Evolutionary conservation across 2,888 invertebrate genomes (phyloP).

Genomic region (Nasonovia ribisnigri): DNA sequence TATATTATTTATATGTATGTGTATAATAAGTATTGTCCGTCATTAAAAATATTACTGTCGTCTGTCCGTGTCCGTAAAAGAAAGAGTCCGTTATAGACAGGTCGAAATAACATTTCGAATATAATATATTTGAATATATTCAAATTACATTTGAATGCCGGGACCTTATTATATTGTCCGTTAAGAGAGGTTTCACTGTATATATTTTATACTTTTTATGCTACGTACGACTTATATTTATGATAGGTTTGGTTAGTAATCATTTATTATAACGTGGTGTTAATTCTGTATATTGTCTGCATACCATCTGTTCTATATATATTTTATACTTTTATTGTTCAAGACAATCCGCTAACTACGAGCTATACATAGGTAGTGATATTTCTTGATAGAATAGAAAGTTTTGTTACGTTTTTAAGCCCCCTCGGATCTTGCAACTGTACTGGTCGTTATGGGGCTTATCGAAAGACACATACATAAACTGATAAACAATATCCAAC

Average conservation of each 20-base stretch:
- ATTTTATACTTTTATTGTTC: not conserved
- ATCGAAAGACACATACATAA: not conserved
- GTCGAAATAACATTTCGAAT: too few species aligned
- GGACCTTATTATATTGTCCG: too few species aligned
- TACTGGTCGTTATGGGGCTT: not conserved
- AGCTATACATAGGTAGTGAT: not conserved
- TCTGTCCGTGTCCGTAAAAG: too few species aligned
- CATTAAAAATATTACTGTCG: too few species aligned
- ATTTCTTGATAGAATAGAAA: not conserved
- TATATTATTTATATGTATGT: too few species aligned
- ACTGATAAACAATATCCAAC: not conserved
- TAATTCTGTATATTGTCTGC: not conserved
- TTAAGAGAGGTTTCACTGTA: too few species aligned
- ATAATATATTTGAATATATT: too few species aligned
- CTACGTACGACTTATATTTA: not conserved
- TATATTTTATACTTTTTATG: not conserved
- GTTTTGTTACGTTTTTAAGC: not conserved
- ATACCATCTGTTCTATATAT: not conserved
- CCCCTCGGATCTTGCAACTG: not conserved
- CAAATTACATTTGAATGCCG: too few species aligned
- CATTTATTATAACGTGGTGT: not conserved
- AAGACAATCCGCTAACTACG: not conserved
- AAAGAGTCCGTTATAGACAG: too few species aligned
- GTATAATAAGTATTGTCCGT: too few species aligned
- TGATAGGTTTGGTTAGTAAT: not conserved